Base-by-base conservation (phyloP, 2,888 invertebrate species). In the Amorpha juglandis region DNA sequence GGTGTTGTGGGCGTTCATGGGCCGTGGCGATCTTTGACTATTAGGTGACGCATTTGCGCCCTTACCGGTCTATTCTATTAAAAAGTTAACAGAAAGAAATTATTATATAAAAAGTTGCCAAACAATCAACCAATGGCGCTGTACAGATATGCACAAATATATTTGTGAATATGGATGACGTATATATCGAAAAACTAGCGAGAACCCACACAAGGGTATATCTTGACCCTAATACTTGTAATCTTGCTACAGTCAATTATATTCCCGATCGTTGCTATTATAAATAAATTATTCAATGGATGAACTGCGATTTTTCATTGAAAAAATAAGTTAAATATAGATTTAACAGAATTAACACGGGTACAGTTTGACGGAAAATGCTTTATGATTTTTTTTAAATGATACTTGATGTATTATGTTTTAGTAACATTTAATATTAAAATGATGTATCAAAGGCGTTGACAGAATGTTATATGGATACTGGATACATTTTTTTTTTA, bases 261-360 rank as follows among this genome's bases (percentile, higher is more conserved):
- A 58, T 58, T 42, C 58, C 11, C 38, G 38, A 58, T 19, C 38
- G 11, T 19, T 6, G 58, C 38, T 58, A 58, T 58, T 58, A 58
- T 42, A 38, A 58, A 58, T 58, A 42, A 58, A 58, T 58, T 58
- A 58, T 58, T 58, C 58, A 58, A 38, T 12, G 19, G 6, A 58
- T 58, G 58, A 19, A 6, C 58, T 42, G 58, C 42, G 38, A 58
- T 58, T 42, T 55, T 58, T 58, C 58, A 58, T 12, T 58, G 58
- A 58, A 58, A 55, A 58, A 58, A 58, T 42, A 58, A 55, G 55
- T 35, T 55, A 55, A 58, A 58, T 42, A 58, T 58, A 58, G 58
- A 42, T 19, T 58, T 58, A 58, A 58, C 16, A 16, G 58, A 58
- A 58, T 42, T 58, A 58, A 21, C 11, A 19, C 58, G 14, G 38